Conservation (phyloP, 2,113 vertebrate genomes). For the Pleuronectes platessa region DNA sequence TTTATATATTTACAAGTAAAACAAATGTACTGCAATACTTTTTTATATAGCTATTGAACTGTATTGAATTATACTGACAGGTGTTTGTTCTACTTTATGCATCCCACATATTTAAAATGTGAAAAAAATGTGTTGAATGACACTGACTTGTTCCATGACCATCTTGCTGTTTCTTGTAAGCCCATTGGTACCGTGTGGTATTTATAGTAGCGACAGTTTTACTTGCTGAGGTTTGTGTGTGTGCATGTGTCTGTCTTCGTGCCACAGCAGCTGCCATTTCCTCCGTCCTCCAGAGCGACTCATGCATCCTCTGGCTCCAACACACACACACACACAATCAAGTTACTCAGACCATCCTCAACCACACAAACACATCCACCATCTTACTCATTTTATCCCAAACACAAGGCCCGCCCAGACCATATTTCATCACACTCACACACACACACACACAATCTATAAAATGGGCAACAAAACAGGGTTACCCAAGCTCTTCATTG, state of each 20-base stretch:
- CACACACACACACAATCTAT: constrained; percentile 30
- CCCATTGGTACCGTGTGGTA: no score
- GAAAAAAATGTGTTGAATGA: no score
- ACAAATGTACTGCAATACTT: neutral
- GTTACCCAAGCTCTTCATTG: constrained; percentile 25
- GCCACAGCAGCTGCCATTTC: constrained; percentile 31
- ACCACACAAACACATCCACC: constrained; percentile 38
- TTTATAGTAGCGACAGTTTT: neutral
- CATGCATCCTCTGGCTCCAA: constrained; percentile 62
- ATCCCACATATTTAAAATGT: no score
- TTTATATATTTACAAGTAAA: neutral
- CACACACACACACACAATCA: constrained; percentile 9
- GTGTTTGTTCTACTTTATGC: no score
- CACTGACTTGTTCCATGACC: neutral
- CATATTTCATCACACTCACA: constrained; percentile 36
- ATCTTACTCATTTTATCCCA: constrained; percentile 57
- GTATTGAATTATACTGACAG: no score
- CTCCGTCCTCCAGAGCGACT: constrained; percentile 42
- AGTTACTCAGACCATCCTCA: constrained; percentile 52
- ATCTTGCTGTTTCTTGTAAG: neutral
- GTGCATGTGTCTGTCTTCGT: constrained; percentile 9
- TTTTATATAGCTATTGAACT: no score
- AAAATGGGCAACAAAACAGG: constrained; percentile 21
- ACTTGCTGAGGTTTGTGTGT: constrained; percentile 4
- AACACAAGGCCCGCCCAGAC: constrained; percentile 39